Base-by-base conservation (phyloP, 2,113 vertebrate genomes). In the Channa argus region DNA sequence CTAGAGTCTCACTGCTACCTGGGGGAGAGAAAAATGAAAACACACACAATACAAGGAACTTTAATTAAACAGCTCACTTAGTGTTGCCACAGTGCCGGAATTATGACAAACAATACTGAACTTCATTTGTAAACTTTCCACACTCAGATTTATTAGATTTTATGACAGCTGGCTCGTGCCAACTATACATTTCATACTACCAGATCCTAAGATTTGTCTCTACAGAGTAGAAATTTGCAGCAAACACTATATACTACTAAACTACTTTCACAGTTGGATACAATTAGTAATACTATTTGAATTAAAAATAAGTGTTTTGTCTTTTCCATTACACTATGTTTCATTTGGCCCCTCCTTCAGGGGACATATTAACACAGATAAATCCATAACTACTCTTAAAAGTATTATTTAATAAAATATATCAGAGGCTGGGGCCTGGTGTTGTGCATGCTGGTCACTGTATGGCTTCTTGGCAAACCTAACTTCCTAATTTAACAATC, bases 1-100 rank as follows among this genome's bases (percentile, higher is more conserved):
- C 63, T 75, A 36, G 51, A 86, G 82, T 93, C 91, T 80, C 84
- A 88, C 82, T 81, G 89, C 92, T 77, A 70, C 71, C 96, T 97
- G 74, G 89, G 52, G 78, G 38, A 84, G 61, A 86, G 63, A 68
- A 33, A 89, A 39, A 54, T 77, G 3, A 79, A 13, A 65, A 8
- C 7, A 36, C 13, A 61, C 8, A 49, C 1, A 41, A 63, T 4
- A 41, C 4, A 3, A 58, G 7, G 39, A 3, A 15, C 51, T 12
- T 51, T 47, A 71, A 24, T 63, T 3, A 68, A 51, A 39, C 13
- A 12, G 13, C 9, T n/a, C 33, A 37, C 54, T 56, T 6, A 15
- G n/a, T 15, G 8, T 13, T 13, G 7, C 52, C 6, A 64, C 13
- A 39, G 12, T 7, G 14, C 33, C 3, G 47, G 3, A 43, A 47